Evolutionary conservation across 2,113 vertebrate species (phyloP), one percentile per base, ranked within the genome.

Genomic region (Alaudala cheleensis): DNA sequence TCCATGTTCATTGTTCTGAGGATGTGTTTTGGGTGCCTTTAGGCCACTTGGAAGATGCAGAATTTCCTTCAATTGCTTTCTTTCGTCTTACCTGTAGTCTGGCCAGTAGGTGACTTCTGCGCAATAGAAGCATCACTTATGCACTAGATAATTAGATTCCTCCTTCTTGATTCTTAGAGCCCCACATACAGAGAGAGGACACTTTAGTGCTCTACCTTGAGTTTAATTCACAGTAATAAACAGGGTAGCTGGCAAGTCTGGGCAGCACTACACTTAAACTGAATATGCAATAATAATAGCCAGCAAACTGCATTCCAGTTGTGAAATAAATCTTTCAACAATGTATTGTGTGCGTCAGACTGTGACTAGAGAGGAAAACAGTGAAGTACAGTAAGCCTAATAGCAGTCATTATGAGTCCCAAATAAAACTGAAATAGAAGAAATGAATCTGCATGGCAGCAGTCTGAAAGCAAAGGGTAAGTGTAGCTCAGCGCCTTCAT

Each of bases 261-360:
- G 94, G 93, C 94, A 96, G 88, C 90, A 40, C 90, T 97, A 81
- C 58, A 94, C 79, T 95, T 90, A 74, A 94, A 92, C 83, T 88
- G 94, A 96, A 94, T 94, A 85, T 96, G 92, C 93, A 96, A 93
- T 81, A 90, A 77, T 95, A 96, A 95, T 96, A 95, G 94, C 95
- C 87, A 90, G 85, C 94, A 67, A 93, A 83, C 95, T 96, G 66
- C 94, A 92, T 96, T 96, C 91, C 96, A 90, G 87, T 96, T 97
- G 87, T 96, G 96, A 96, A 97, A 97, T 95, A 93, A 93, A 91
- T 96, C 94, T 95, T 94, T 96, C 93, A 95, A 82, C 95, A 95
- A 77, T 93, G 90, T 54, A 80, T 94, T 95, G 85, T 95, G 93
- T 97, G 93, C 85, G 88, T 97, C 96, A 97, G 81, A 86, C 91